A percentile compares a stretch with the other conserved stretches of the same genome.
Conservation (phyloP, 2,888 invertebrate genomes). For the Eumerus sabulonum region DNA sequence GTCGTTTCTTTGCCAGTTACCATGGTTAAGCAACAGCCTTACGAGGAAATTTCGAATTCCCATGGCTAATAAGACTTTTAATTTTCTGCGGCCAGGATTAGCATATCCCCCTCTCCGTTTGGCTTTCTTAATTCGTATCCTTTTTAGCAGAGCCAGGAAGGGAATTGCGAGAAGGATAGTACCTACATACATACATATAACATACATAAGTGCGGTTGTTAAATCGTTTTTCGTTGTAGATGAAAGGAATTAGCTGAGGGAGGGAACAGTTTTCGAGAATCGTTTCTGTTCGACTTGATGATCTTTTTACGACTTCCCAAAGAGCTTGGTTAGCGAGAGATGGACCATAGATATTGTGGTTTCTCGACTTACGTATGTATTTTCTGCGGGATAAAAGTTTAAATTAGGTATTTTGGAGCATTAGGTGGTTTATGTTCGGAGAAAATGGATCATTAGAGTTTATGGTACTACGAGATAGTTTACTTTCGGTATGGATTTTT, state of each 20-base stretch:
- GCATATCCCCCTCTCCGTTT: constrained; percentile 35
- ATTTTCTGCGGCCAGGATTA: constrained; percentile 55
- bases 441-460: no score
- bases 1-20: not conserved
- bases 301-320: not conserved
- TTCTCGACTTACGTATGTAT: no score
- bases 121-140: constrained; percentile 1
- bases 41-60: constrained; percentile 46
- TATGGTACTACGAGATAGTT: constrained; percentile 23
- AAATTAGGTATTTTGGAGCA: no score
- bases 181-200: no score
- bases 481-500: constrained; percentile 18
- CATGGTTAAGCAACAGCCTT: constrained; percentile 31
- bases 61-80: constrained; percentile 53
- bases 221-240: constrained; percentile 14
- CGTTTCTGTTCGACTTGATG: constrained; percentile 30
- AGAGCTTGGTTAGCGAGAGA: no score
- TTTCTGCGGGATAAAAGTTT: no score
- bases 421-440: no score
- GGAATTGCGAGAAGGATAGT: no score
- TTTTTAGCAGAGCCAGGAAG: no score
- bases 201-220: no score
- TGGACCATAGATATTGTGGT: no score
- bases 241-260: constrained; percentile 11
- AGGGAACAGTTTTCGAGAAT: constrained; percentile 5